Base-by-base conservation (phyloP, 1,140 invertebrate genomes). In the Anthonomus grandis region DNA sequence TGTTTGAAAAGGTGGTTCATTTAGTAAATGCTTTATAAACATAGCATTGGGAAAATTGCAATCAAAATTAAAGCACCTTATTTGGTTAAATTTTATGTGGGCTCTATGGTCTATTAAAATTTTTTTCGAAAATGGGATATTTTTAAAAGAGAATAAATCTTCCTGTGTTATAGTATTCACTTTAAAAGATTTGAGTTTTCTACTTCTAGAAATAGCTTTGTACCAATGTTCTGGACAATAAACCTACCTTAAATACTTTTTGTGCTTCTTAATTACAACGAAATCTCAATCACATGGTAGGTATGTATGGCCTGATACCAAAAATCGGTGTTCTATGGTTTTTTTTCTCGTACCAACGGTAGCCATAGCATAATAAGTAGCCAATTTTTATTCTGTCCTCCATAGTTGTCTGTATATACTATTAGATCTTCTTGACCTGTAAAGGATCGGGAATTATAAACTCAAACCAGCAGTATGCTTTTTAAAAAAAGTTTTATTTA, bases 331-430 rank as follows among this genome's bases (percentile, higher is more conserved):
- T 25, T 45, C 6, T 9, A 45, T 25, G 4, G 42, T 19, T 22
- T 45, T 22, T 45, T 22, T 22, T 45, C 42, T 22, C 17, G 8
- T 19, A 45, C 42, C 12, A 45, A 45, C 42, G 18, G 42, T 25
- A 10, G 42, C 42, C 42, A 45, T 31, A 31, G 27, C 27, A 31
- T 8, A 4, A 45, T 45, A 10, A 45, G 9, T 12, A 25, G n/a
- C 42, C 42, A 45, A 25, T 45, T 45, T 45, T 45, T 45, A 25
- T 45, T 45, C 17, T 45, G 42, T 5, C n/a, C 42, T 45, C 42
- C 17, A 22, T 22, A 45, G 42, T 19, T n/a, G n/a, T n/a, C n/a
- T n/a, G n/a, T n/a, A n/a, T n/a, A n/a, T n/a, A n/a, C n/a, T n/a
- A n/a, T n/a, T 19, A 18, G 42, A 22, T 31, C 6, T 6, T 15